Conservation (phyloP, 2,888 invertebrate species). For the Cylindroiulus punctatus region DNA sequence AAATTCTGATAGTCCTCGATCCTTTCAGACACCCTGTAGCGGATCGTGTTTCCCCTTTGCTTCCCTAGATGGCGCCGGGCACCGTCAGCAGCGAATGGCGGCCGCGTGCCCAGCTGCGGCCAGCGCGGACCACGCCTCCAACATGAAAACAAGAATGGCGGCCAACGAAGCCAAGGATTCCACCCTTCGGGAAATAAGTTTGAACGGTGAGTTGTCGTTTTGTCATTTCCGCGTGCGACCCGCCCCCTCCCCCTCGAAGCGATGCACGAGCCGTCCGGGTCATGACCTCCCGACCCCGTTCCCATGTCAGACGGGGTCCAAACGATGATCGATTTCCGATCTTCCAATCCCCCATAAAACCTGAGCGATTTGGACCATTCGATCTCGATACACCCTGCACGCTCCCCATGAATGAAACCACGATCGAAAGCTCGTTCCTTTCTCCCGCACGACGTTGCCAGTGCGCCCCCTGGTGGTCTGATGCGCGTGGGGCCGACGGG, state of each 20-base stretch:
- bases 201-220: constrained; percentile 22
- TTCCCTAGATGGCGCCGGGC: neutral
- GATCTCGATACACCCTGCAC: neutral
- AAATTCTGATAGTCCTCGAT: no score
- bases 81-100: neutral
- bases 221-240: neutral
- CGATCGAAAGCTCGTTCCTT: neutral
- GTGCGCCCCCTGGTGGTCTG: neutral
- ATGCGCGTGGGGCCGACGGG: neutral
- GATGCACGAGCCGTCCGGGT: neutral
- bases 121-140: neutral
- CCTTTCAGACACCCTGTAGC: neutral
- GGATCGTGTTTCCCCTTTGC: neutral
- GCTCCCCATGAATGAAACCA: neutral
- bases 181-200: constrained; percentile 35
- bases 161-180: constrained; percentile 28
- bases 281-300: neutral
- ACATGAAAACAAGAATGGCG: constrained; percentile 42
- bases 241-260: neutral
- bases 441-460: neutral
- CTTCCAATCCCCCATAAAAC: constrained; percentile 21
- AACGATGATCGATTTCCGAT: constrained; percentile 17
- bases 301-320: neutral
- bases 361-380: neutral
- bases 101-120: neutral